phyloP scores from a whole-genome alignment of 37 sponge, comb jelly and placozoan genomes.

The Corticium candelabrum region DNA sequence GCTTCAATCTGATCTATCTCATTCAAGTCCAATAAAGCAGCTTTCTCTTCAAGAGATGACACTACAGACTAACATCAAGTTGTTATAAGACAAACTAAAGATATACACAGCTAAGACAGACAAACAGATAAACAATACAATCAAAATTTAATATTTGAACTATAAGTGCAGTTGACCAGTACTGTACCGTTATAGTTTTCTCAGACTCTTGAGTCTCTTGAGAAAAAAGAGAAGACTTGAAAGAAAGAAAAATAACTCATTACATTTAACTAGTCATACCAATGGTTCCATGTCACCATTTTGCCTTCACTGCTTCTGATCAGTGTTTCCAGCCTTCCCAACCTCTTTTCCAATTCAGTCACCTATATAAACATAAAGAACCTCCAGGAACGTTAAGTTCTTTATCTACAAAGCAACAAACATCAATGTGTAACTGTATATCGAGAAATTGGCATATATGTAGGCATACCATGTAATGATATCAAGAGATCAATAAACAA shows the following conservation, averaged over 20 bases:
- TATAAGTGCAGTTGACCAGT: too few species aligned
- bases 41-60: neutral
- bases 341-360: neutral
- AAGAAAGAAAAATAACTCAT: too few species aligned
- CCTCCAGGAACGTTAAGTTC: too few species aligned
- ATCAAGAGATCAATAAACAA: too few species aligned
- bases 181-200: neutral
- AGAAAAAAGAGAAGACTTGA: too few species aligned
- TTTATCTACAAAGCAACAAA: too few species aligned
- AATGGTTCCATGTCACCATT: too few species aligned
- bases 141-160: too few species aligned
- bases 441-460: too few species aligned
- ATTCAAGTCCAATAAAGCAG: neutral
- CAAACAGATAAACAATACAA: neutral
- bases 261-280: too few species aligned
- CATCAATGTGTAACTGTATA: too few species aligned
- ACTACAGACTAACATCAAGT: neutral
- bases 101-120: neutral
- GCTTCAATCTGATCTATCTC: neutral
- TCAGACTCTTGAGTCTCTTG: neutral
- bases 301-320: neutral
- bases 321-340: neutral
- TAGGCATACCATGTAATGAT: too few species aligned
- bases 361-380: neutral
- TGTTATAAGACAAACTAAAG: neutral